Conservation (phyloP, 2,113 vertebrate species). For the Xiphophorus maculatus region DNA sequence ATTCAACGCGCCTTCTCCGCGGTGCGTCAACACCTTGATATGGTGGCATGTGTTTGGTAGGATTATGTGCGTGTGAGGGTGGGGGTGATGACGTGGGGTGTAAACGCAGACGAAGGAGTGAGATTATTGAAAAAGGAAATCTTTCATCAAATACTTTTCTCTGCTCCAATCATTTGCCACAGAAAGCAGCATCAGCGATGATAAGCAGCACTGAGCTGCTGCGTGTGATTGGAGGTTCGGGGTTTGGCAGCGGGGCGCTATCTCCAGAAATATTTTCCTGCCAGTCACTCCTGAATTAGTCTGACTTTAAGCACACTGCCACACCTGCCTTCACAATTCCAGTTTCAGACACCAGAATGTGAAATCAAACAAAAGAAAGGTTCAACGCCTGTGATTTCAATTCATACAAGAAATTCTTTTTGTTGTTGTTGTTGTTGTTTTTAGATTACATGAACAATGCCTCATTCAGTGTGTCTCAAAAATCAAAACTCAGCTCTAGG, state of each 20-base stretch:
- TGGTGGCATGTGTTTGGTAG: slow-evolving; percentile 46
- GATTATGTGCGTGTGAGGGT: slow-evolving; percentile 13
- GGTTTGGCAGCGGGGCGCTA: slow-evolving; percentile 8
- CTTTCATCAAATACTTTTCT: slow-evolving; percentile 3
- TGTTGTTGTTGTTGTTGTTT: too few species aligned
- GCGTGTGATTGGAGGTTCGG: not conserved
- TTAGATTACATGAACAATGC: not conserved
- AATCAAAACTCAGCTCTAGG: not conserved
- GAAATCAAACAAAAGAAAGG: not conserved
- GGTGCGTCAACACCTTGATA: slow-evolving; percentile 63
- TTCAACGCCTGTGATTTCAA: not conserved
- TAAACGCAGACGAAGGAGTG: slow-evolving; percentile 28
- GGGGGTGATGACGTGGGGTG: slow-evolving; percentile 29
- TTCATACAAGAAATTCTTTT: not conserved
- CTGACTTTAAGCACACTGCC: not conserved
- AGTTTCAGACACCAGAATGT: not conserved
- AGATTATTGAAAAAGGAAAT: slow-evolving; percentile 10
- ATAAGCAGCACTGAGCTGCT: slow-evolving; percentile 3
- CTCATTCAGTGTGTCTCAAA: not conserved
- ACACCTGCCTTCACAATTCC: not conserved
- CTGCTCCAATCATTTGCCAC: slow-evolving; percentile 5
- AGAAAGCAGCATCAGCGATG: not conserved
- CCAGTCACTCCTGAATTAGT: slow-evolving; percentile 15
- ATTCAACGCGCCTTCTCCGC: slow-evolving; percentile 38
- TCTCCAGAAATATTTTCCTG: not conserved